These are phyloP conservation scores for Antheraea assamensis DNA, from an alignment of 2,888 invertebrate species.

Conservation along the genomic window DNA sequence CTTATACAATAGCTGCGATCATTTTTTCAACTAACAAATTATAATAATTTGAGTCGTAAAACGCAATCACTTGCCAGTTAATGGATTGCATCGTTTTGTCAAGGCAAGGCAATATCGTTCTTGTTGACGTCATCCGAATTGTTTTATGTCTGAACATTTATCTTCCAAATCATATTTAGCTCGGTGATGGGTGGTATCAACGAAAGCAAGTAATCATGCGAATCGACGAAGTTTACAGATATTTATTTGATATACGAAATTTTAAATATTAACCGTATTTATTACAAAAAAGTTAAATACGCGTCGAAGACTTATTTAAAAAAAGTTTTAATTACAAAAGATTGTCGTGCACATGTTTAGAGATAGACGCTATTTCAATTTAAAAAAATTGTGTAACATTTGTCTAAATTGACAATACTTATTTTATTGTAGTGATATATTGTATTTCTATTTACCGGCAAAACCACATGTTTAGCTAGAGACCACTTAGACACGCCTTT, in stretches of 20 bases:
- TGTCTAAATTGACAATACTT: no score
- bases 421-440: no score
- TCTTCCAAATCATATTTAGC: conserved; percentile 17
- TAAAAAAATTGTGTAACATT: no score
- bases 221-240: background rate
- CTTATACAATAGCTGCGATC: conserved; percentile 17
- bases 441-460: no score
- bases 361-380: no score
- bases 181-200: background rate
- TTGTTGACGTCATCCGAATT: conserved; percentile 40
- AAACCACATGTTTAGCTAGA: no score
- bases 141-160: conserved; percentile 40
- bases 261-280: background rate
- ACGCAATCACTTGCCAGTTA: conserved; percentile 34
- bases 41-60: conserved; percentile 33
- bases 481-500: no score
- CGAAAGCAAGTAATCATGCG: background rate
- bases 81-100: conserved; percentile 48
- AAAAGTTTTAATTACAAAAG: no score
- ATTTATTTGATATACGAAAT: background rate
- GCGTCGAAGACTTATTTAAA: no score
- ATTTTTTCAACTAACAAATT: conserved; percentile 26
- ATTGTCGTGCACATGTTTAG: no score
- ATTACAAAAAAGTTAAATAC: no score
- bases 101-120: conserved; percentile 45